These are phyloP conservation scores for Petrocephalus microphthalmus DNA, from an alignment of 2,113 vertebrate species.

Conservation along the genomic window DNA sequence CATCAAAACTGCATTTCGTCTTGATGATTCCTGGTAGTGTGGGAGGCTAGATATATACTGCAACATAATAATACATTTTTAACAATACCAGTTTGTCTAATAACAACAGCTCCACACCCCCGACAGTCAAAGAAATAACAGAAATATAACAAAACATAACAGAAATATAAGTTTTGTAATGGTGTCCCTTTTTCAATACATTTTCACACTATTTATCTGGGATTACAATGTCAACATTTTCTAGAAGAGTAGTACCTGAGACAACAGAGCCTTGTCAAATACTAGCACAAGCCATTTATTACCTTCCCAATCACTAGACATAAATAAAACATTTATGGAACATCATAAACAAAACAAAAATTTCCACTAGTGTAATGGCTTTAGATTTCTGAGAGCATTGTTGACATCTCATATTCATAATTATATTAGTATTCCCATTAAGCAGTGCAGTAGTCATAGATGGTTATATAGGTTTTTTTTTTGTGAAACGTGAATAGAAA, in stretches of 20 bases:
- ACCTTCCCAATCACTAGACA: not conserved
- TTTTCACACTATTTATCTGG: not conserved
- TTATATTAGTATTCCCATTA: not conserved
- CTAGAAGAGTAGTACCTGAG: not conserved
- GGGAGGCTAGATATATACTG: not conserved
- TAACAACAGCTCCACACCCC: not conserved
- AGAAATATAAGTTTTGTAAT: not conserved
- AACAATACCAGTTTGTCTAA: not conserved
- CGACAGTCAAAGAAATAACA: not conserved
- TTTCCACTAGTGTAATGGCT: not conserved
- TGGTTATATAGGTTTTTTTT: not conserved
- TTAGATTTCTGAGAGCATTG: not conserved
- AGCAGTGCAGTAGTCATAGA: not conserved
- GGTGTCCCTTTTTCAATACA: not conserved
- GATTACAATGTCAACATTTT: not conserved
- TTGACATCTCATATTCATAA: not conserved
- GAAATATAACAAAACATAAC: no score
- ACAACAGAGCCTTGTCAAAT: not conserved
- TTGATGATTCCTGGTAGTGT: not conserved
- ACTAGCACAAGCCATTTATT: not conserved
- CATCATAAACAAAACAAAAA: not conserved
- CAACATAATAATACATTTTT: not conserved
- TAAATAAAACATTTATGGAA: not conserved
- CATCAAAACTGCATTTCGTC: not conserved
- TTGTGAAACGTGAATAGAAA: not conserved